These are phyloP conservation scores for Sinodicranocentrus sp. DNA, from an alignment of 2,888 invertebrate species.

Conservation along the genomic window DNA sequence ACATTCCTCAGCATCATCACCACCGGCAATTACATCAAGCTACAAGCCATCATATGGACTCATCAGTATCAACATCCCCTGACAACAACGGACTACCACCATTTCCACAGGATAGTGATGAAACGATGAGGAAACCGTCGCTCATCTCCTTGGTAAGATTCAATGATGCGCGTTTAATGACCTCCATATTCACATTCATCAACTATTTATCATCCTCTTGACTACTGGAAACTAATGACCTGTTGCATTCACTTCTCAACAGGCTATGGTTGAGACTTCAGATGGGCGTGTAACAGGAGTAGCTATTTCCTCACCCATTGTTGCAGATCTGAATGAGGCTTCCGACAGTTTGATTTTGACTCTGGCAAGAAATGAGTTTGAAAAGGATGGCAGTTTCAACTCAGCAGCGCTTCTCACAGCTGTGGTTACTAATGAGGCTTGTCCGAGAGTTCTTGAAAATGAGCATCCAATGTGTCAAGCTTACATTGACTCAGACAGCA, in stretches of 20 bases:
- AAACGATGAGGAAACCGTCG: constrained; percentile 68
- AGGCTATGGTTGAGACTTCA: constrained; percentile 67
- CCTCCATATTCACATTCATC: too few species aligned
- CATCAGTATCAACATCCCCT: constrained; percentile 22
- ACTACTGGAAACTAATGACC: not conserved
- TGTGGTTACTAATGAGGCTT: not conserved
- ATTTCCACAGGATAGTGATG: constrained; percentile 31
- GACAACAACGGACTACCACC: constrained; percentile 37
- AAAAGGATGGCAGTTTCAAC: not conserved
- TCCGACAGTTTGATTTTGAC: constrained; percentile 7
- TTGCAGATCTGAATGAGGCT: not conserved
- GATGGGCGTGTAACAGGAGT: constrained; percentile 41
- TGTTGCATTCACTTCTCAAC: not conserved
- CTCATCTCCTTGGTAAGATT: constrained; percentile 71
- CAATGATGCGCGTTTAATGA: not conserved
- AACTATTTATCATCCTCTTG: too few species aligned
- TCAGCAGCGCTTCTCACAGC: not conserved
- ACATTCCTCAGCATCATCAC: constrained; percentile 40
- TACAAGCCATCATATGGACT: not conserved
- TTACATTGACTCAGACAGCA: not conserved
- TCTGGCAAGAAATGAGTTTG: not conserved
- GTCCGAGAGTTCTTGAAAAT: not conserved
- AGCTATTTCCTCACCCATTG: constrained; percentile 27
- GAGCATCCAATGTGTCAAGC: not conserved
- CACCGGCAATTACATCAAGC: constrained; percentile 27